Evolutionary conservation across 2,113 vertebrate genomes (phyloP), one percentile per base, ranked within the genome.

Genomic region (Edolisoma coerulescens): DNA sequence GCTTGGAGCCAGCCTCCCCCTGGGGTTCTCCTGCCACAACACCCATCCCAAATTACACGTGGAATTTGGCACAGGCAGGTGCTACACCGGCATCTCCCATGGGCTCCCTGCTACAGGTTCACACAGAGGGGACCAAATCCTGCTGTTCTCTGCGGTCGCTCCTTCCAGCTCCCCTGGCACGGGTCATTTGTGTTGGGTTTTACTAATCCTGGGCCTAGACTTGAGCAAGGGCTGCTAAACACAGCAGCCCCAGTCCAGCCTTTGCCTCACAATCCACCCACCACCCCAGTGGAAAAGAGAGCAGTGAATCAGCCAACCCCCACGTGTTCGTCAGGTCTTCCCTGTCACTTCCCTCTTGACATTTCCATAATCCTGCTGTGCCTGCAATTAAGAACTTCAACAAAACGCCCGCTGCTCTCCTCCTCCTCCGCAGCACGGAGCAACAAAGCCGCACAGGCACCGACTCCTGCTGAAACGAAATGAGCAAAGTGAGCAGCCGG

Each of bases 361-460:
- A 96, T 93, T 97, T 95, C 95, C 96, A 87, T 93, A 96, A 94
- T 95, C 90, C 93, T 59, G 92, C 95, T 88, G 90, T 67, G 87
- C 90, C 90, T 92, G 93, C 96, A 96, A 94, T 96, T 95, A 96
- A 96, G 96, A 92, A 94, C 89, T 91, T 80, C 86, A 96, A 94
- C 95, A 96, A 92, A 96, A 94, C n/a, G 85, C 95, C 90, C 60
- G 90, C 93, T 90, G 95, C 93, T 96, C 87, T 50, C 75, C 93
- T 87, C 93, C 95, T 90, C 91, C 96, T 77, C 80, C 54, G 27
- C 89, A 85, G 77, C 70, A n/a, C 22, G 8, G 57, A 87, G 91
- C 26, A 52, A n/a, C 91, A 87, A 32, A 91, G 53, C 94, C n/a
- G 89, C 75, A 39, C 93, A 93, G 94, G 87, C 94, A 49, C 28